These are phyloP conservation scores for Macrobrachium nipponense DNA, from an alignment of 1,140 invertebrate genomes.

Conservation along the genomic window DNA sequence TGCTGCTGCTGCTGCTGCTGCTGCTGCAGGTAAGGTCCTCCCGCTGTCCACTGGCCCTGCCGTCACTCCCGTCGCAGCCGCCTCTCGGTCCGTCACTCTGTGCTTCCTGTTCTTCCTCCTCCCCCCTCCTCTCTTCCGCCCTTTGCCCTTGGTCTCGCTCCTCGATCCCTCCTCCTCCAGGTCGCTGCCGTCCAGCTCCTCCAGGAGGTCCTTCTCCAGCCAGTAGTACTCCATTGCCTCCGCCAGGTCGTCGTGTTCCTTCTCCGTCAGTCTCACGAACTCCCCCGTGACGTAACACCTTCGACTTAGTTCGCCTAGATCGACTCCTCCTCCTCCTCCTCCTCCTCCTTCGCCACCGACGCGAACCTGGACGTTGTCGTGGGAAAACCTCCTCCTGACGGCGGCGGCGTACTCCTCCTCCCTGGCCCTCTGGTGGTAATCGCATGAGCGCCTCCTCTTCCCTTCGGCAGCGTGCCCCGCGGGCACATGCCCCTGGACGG, in stretches of 20 bases:
- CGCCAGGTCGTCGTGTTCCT: not conserved
- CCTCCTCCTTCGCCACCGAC: not conserved
- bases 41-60: conserved; percentile 7
- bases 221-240: conserved; percentile 15
- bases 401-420: too few relatives aligned
- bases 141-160: not conserved
- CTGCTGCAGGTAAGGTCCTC: conserved; percentile 20
- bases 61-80: not conserved
- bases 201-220: conserved; percentile 8
- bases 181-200: too few relatives aligned
- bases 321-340: not conserved
- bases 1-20: not conserved
- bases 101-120: not conserved
- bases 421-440: too few relatives aligned
- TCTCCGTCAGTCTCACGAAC: conserved; percentile 1
- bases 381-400: too few relatives aligned
- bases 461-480: not conserved
- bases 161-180: not conserved
- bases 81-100: not conserved
- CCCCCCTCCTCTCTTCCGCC: not conserved
- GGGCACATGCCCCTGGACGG: not conserved
- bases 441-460: not conserved
- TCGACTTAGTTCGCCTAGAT: not conserved
- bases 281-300: not conserved
- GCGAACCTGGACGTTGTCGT: not conserved